These are phyloP conservation scores for Drosophila glabriapex DNA, from an alignment of 2,888 invertebrate genomes.

Conservation along the genomic window DNA sequence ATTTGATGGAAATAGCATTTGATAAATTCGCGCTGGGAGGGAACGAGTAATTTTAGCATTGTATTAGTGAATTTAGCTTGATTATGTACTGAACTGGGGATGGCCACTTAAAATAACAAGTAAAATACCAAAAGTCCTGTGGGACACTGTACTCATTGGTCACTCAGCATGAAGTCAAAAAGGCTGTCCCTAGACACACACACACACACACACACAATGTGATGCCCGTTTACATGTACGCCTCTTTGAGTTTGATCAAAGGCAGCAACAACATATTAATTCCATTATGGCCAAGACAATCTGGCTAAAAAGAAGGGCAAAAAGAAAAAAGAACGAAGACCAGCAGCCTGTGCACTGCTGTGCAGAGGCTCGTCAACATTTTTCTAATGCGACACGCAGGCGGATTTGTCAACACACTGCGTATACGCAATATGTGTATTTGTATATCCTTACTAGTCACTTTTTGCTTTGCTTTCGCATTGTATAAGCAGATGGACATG, in stretches of 20 bases:
- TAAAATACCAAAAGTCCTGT: constrained; percentile 47
- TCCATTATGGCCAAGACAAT: constrained; percentile 73
- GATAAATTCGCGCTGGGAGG: not conserved
- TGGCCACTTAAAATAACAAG: constrained; percentile 47
- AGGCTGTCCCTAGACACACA: constrained; percentile 10
- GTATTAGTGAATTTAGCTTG: constrained; percentile 13
- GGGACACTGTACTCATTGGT: constrained; percentile 35
- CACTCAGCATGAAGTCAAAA: constrained; percentile 36
- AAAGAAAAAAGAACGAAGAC: not conserved
- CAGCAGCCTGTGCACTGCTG: constrained; percentile 25
- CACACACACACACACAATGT: not conserved
- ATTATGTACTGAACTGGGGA: constrained; percentile 13
- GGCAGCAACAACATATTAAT: constrained; percentile 70
- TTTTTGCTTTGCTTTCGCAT: constrained; percentile 46
- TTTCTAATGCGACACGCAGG: constrained; percentile 69
- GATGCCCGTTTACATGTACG: constrained; percentile 29
- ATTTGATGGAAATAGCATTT: constrained; percentile 16
- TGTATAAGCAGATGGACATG: constrained; percentile 54
- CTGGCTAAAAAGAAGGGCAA: constrained; percentile 42
- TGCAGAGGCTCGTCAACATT: constrained; percentile 18
- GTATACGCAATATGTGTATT: constrained; percentile 46
- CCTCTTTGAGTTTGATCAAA: constrained; percentile 67
- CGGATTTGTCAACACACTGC: constrained; percentile 76
- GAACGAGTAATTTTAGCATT: constrained; percentile 14
- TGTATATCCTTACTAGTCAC: constrained; percentile 5